Evolutionary conservation across 2,113 vertebrate species (phyloP).

Genomic region (Limanda limanda): DNA sequence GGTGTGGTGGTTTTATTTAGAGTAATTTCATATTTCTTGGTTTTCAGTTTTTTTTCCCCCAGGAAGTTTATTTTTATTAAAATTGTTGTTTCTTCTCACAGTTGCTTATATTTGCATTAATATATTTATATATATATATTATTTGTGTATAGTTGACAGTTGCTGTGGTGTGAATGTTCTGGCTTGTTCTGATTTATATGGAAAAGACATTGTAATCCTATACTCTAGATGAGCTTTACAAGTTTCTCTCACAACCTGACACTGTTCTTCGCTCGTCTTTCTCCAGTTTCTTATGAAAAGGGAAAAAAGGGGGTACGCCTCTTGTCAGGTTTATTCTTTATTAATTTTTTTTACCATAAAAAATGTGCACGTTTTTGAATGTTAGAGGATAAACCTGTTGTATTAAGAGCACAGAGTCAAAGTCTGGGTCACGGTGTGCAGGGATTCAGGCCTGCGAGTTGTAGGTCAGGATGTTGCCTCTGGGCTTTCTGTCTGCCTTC

Average conservation of each 20-base stretch:
- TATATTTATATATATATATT: too few species aligned
- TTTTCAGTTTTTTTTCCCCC: too few species aligned
- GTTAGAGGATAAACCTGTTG: constrained; percentile 28
- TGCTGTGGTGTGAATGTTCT: too few species aligned
- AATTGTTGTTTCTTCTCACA: too few species aligned
- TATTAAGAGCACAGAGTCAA: constrained; percentile 29
- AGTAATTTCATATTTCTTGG: too few species aligned
- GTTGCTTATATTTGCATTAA: too few species aligned
- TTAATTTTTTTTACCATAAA: constrained; percentile 7
- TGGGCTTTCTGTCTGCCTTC: constrained; percentile 55
- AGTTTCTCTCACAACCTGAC: too few species aligned
- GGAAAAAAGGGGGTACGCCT: background rate
- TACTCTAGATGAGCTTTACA: too few species aligned
- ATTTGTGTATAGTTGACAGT: too few species aligned
- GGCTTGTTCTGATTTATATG: too few species aligned
- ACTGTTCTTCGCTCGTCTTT: background rate
- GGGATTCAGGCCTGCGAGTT: constrained; percentile 46
- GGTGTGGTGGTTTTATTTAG: constrained; percentile 19
- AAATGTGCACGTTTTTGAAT: background rate
- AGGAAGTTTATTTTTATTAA: too few species aligned
- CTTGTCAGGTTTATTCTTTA: constrained; percentile 4
- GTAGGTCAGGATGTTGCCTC: constrained; percentile 49
- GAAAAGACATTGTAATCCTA: too few species aligned
- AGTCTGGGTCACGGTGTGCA: constrained; percentile 30
- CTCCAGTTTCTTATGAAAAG: constrained; percentile 4